Percentiles rank a stretch among this genome's conserved stretches.
Conservation (phyloP, 2,113 vertebrate genomes). For the Physeter macrocephalus region DNA sequence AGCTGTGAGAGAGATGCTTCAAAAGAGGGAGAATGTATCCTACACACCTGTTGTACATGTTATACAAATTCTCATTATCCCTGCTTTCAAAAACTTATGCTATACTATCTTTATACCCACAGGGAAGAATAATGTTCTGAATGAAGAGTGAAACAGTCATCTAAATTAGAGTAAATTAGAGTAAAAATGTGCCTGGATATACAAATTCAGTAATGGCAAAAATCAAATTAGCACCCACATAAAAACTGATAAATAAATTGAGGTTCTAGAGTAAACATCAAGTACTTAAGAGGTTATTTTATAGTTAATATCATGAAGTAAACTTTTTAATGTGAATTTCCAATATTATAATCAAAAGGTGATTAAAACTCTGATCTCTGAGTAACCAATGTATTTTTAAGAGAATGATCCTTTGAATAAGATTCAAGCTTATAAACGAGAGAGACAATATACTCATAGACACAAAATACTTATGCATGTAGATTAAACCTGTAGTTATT, state of each 20-base stretch:
- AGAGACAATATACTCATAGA: neutral
- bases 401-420: neutral
- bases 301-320: neutral
- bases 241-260: neutral
- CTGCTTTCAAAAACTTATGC: neutral
- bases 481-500: neutral
- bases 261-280: neutral
- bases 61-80: neutral
- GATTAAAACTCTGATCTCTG: neutral
- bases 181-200: neutral
- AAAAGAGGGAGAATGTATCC: neutral
- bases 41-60: neutral
- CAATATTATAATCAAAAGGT: neutral
- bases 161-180: neutral
- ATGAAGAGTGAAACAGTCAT: neutral
- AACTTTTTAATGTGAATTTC: neutral
- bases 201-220: neutral
- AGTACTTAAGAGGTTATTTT: neutral
- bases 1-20: neutral
- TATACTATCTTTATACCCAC: neutral
- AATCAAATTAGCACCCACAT: neutral
- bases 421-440: neutral
- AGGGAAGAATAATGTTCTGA: neutral
- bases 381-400: neutral
- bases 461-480: neutral